phyloP scores from a whole-genome alignment of 2,113 vertebrate genomes.

The Himantopus leucocephalus region DNA sequence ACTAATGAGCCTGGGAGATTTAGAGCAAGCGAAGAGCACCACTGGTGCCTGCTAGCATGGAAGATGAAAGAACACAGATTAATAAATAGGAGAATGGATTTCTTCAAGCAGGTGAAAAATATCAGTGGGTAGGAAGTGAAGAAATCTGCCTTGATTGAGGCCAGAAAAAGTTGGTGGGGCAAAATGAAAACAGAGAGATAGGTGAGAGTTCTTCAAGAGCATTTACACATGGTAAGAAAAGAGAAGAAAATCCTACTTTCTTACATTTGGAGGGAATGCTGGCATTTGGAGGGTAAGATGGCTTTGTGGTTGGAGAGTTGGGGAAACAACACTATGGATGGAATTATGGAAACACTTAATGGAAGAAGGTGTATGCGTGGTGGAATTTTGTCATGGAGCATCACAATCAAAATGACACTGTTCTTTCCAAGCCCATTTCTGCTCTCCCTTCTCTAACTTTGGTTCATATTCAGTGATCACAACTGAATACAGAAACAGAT shows the following conservation, averaged over 20 bases:
- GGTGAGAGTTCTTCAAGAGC: neutral
- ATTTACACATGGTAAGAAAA: neutral
- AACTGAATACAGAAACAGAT: neutral
- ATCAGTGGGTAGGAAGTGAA: neutral
- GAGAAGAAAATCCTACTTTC: neutral
- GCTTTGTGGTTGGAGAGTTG: neutral
- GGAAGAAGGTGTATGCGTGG: neutral
- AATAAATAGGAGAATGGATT: conserved; percentile 22
- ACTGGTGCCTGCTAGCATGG: neutral
- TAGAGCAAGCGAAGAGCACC: conserved; percentile 22
- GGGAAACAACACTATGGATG: neutral
- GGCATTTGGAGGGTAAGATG: neutral
- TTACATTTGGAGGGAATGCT: neutral
- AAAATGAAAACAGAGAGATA: neutral
- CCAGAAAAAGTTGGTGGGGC: neutral
- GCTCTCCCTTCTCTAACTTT: neutral
- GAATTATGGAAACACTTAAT: neutral
- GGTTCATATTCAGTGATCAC: neutral
- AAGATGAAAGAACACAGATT: conserved; percentile 44
- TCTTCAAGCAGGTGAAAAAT: conserved; percentile 43
- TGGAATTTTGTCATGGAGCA: neutral
- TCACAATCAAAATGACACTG: neutral
- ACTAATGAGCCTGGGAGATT: conserved; percentile 55
- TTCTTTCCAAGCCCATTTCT: neutral
- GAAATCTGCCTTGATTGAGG: neutral